Evolutionary conservation across 2,113 vertebrate genomes (phyloP), one percentile per base, ranked within the genome.

Genomic region (Lagopus muta): DNA sequence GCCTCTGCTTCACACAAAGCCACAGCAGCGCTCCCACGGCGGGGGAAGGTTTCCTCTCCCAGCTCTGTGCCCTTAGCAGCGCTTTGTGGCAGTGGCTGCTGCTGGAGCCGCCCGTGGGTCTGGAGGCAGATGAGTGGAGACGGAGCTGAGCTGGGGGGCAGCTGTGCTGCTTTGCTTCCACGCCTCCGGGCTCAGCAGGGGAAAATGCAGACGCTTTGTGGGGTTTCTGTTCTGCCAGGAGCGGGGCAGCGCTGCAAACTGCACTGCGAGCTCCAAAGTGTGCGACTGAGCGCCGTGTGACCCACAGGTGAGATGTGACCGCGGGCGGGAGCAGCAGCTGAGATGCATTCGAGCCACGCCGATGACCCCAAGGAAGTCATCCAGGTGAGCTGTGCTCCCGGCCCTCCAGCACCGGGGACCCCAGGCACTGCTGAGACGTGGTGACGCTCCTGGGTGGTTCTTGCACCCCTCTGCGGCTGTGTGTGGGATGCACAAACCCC

Each of bases 341-440:
- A 98, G 93, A 99, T 99, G 99, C 98, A 99, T 89, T 98, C 98
- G 64, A 98, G 98, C 73, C 98, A 98, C 83, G 80, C 91, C 2
- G 76, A 96, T 62, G 99, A 98, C 64, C 91, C 97, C 28, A 98
- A 98, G 96, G 98, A 98, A 96, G 97, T 97, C 92, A 98, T 98
- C 95, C 97, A 98, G 98, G 99, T 99, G 98, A 93, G 96, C 3
- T 3, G 55, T 54, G 21, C 1, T 0, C 34, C 34, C n/a, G 7
- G 2, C 7, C 15, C n/a, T 52, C 74, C 94, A 25, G 30, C 62
- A 25, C 66, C 36, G 7, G 17, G 25, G 20, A 14, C 13, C 18
- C 20, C 75, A 11, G 47, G 42, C 42, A 10, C 73, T 4, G 2
- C 6, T 2, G 2, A 42, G 19, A n/a, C 0, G 6, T 50, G 48